Base-by-base conservation (phyloP, 1,140 invertebrate species). In the Drosophila asahinai region DNA sequence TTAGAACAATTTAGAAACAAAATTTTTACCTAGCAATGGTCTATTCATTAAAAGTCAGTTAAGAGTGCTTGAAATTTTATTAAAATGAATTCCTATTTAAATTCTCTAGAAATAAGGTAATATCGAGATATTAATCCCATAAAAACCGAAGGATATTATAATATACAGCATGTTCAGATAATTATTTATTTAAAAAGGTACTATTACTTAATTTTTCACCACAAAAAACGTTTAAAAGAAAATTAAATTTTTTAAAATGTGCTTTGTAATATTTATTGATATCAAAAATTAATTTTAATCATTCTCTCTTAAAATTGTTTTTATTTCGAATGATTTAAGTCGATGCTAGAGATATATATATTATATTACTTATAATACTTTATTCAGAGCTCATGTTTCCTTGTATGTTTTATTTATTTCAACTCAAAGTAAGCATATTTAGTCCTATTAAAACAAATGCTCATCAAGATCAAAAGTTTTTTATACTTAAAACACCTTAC, bases 401-500 rank as follows among this genome's bases (percentile, higher is more conserved):
- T 51, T 7, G 7, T 15, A 12, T 12, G 15, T 17, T 17, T 6
- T 30, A n/a, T 30, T 0, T 3, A 7, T 8, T 19, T 52, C 2
- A 8, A n/a, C 22, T n/a, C 15, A 11, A 30, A 30, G 30, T 51
- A n/a, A 7, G 2, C 9, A 2, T 4, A 5, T 2, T 12, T 52
- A 33, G 0, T 7, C 0, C 5, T 17, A 6, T 17, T 33, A 33
- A 7, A 1, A 17, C 1, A 1, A 22, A 22, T 1, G 2, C 1
- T 22, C 19, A 2, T 22, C 19, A 22, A 22, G 1, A 22, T 22
- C 19, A 22, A 12, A 27, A 27, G 7, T 27, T 17, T 30, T 2
- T 6, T 30, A 2, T 11, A 6, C 9, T 11, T 8, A 38, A 22
- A 22, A 9, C 52, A 55, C 33, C 33, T 22, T 15, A 55, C 22